A percentile compares a stretch with the other conserved stretches of the same genome.
phyloP scores from a whole-genome alignment of 1,140 invertebrate species.

The Rhopalosiphum padi region DNA sequence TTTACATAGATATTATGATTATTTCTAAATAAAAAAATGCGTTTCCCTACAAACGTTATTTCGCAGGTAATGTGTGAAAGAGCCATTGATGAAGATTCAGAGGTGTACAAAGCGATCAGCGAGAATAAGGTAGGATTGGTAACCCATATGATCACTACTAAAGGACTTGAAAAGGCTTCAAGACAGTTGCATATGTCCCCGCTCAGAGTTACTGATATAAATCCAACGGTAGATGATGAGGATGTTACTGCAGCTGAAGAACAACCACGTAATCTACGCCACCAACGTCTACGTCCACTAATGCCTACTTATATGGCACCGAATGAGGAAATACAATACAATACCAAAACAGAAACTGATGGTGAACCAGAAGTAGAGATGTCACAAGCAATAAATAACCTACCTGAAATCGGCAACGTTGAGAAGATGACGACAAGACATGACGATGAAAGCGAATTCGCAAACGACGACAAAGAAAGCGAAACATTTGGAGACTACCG shows the following conservation, averaged over 20 bases:
- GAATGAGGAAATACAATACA: not conserved
- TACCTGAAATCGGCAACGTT: not conserved
- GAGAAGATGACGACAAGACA: not conserved
- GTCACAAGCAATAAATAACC: not conserved
- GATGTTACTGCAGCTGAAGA: not conserved
- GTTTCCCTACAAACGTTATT: not conserved
- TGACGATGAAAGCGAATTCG: not conserved
- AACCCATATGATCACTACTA: not conserved
- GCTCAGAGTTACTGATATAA: not conserved
- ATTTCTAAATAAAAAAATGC: not conserved
- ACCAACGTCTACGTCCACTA: fast-evolving
- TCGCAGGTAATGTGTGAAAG: not conserved
- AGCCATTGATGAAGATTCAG: not conserved
- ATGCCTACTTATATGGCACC: not conserved
- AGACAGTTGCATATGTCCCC: not conserved
- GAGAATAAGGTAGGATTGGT: not conserved
- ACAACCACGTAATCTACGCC: not conserved
- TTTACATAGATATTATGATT: not conserved
- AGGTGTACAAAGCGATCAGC: not conserved
- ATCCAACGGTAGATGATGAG: not conserved
- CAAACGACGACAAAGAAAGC: not conserved
- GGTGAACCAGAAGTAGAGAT: not conserved
- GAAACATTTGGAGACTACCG: no score
- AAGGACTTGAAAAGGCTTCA: not conserved
- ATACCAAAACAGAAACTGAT: not conserved